Evolutionary conservation across 2,113 vertebrate species (phyloP).

Genomic region (Puffinus mauretanicus): DNA sequence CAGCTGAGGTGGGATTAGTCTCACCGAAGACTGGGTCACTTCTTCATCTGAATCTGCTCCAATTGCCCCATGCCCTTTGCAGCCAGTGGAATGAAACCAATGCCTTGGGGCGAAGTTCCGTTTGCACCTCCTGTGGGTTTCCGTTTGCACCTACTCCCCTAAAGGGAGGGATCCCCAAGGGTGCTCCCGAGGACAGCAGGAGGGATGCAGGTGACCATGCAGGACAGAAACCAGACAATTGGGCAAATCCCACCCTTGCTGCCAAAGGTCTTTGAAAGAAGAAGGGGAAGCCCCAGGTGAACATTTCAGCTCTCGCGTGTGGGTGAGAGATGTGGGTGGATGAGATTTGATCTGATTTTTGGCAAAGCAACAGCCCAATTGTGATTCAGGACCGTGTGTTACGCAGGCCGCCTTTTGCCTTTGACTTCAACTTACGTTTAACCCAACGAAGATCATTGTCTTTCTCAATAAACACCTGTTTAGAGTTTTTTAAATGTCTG

Average conservation of each 20-base stretch:
- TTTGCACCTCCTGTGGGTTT: not conserved
- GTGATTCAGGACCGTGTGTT: not conserved
- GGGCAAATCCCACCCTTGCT: too few species aligned
- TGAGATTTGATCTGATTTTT: not conserved
- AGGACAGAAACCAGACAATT: not conserved
- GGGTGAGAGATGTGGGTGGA: not conserved
- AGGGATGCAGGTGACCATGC: too few species aligned
- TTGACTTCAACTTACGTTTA: not conserved
- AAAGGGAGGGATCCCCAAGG: not conserved
- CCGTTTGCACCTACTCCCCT: not conserved
- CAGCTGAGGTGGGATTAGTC: not conserved
- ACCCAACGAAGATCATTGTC: not conserved
- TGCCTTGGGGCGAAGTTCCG: not conserved
- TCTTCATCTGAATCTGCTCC: not conserved
- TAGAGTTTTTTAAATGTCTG: not conserved
- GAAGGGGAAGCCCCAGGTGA: not conserved
- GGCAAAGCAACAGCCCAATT: not conserved
- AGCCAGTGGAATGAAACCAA: not conserved
- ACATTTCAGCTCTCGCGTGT: rapidly evolving
- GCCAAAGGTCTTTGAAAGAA: not conserved
- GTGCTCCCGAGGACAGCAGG: not conserved
- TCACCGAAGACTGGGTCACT: rapidly evolving
- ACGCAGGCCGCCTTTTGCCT: not conserved
- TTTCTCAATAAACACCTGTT: conserved; percentile 10
- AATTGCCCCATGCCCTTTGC: not conserved